Base-by-base conservation (phyloP, 2,797 vertebrate genomes). In the Galago senegalensis region DNA sequence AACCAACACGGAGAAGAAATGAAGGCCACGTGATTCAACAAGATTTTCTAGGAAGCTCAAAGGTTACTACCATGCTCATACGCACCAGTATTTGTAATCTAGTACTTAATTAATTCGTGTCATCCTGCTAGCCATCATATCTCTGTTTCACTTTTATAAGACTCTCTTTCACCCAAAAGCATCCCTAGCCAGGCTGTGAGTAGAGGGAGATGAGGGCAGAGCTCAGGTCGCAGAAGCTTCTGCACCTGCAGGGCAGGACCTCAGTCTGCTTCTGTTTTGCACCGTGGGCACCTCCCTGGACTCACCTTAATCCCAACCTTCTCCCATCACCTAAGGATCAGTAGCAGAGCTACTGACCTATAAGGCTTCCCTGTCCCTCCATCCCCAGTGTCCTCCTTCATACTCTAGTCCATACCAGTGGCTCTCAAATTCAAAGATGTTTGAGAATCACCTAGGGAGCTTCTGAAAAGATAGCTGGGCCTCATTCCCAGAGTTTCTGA, bases 181-280 rank as follows among this genome's bases (percentile, higher is more conserved):
- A 27, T 7, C 6, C 12, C 18, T 18, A 16, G 5, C 16, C 40
- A 37, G 65, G 18, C 29, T 34, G 40, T 31, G 37, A 20, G 31
- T 12, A 63, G 2, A 21, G 20, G 3, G 4, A 86, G 23, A 17
- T 0, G 11, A n/a, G 14, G 10, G 37, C 3, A 2, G 3, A 31
- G 6, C 7, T 73, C n/a, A 20, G 46, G 46, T 49, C 2, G 14
- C 31, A 25, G 8, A 63, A 56, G 27, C 12, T 77, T 23, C 65
- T 20, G 23, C 23, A 31, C 16, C 3, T 4, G 13, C 12, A 16
- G 37, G 49, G 5, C n/a, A 67, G n/a, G 11, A 25, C 4, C 7
- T 2, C 3, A 27, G 49, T 3, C 67, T 2, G 5, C 53, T 49
- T 11, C 4, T 1, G 1, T 29, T 92, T 27, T 40, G 25, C 0